phyloP scores from a whole-genome alignment of 2,113 vertebrate species.

The Rhinogobius similis region DNA sequence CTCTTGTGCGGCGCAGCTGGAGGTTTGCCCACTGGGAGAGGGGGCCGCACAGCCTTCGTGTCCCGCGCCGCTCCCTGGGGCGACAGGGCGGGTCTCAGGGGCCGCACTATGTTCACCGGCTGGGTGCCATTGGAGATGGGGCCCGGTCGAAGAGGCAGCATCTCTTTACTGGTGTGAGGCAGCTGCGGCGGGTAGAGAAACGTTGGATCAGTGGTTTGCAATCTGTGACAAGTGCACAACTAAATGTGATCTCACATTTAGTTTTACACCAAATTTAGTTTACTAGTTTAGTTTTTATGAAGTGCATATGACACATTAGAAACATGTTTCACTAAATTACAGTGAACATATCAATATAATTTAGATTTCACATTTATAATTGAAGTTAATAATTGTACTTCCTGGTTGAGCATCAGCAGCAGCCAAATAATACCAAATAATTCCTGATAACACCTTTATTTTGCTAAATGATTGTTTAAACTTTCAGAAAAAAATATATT shows the following conservation, averaged over 20 bases:
- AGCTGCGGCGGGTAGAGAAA: slow-evolving; percentile 43
- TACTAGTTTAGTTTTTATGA: background rate
- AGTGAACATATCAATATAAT: too few species aligned
- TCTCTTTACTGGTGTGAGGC: slow-evolving; percentile 77
- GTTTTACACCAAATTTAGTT: background rate
- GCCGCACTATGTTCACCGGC: slow-evolving; percentile 83
- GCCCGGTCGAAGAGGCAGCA: slow-evolving; percentile 65
- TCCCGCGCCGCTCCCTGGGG: slow-evolving; percentile 30
- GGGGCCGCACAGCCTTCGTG: slow-evolving; percentile 70
- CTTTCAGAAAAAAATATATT: too few species aligned
- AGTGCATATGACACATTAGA: too few species aligned
- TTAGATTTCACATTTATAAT: too few species aligned
- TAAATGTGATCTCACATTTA: too few species aligned
- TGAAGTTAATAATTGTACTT: too few species aligned
- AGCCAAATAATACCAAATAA: too few species aligned
- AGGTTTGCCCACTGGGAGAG: slow-evolving; percentile 62
- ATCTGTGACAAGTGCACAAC: background rate
- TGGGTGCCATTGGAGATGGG: slow-evolving; percentile 68
- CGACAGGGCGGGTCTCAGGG: slow-evolving; percentile 70
- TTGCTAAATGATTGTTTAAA: too few species aligned
- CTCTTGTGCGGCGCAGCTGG: slow-evolving; percentile 60
- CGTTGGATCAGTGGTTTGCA: background rate
- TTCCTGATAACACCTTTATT: too few species aligned
- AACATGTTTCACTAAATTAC: too few species aligned
- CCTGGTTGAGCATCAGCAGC: too few species aligned